Base-by-base conservation (phyloP, 2,113 vertebrate genomes). In the Pyxicephalus adspersus region DNA sequence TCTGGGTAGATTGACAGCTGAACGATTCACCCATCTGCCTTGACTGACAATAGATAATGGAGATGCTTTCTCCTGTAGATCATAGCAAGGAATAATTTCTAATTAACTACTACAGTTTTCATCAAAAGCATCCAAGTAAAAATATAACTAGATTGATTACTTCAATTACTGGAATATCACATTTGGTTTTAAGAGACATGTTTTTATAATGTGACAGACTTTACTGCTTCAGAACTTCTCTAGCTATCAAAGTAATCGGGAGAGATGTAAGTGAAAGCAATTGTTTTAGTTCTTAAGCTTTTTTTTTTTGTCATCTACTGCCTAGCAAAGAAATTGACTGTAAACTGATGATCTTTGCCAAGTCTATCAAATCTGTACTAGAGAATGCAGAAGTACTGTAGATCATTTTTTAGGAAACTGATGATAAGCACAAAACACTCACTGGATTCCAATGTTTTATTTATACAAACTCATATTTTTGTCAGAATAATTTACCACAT, bases 111-210 rank as follows among this genome's bases (percentile, higher is more conserved):
- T 88, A 61, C 87, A 86, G 87, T 90, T 89, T 89, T 95, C 94
- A 95, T 96, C 95, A 96, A 92, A 96, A 90, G 92, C 88, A 92
- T 91, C 90, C 91, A 84, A 85, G 91, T 89, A 90, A 94, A 85
- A 92, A 90, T n/a, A 90, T 91, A 93, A 92, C 93, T 93, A 91
- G 94, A 94, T 94, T 95, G 95, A 95, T 95, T 93, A 92, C 94
- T 93, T 95, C 95, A 95, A 92, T 96, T 95, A 96, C 94, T 94
- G 91, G 95, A 95, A 95, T 96, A 95, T 95, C 94, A 96, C 94
- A 93, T 96, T 94, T 93, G 92, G 92, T 96, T 96, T 95, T 94
- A 95, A 95, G 94, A 95, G 93, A 94, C 94, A 92, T 95, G 94
- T 95, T 96, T 96, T 94, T 95, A 76, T 94, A 94, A 94, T 94